phyloP scores from a whole-genome alignment of 2,797 vertebrate species.

The Eremophila alpestris region DNA sequence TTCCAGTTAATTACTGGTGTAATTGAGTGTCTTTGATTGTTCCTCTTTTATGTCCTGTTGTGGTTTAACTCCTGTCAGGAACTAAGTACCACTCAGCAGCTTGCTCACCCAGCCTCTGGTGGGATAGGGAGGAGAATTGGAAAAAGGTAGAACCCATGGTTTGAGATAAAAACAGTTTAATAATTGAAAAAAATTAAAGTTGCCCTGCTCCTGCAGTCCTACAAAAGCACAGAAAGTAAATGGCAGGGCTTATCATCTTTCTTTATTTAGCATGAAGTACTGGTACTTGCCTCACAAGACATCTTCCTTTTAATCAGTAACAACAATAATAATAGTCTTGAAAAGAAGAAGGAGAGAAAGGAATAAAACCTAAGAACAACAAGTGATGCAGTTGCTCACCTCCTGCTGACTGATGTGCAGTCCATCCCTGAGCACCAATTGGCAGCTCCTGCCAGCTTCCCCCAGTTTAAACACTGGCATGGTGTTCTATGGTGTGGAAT shows the following conservation, averaged over 20 bases:
- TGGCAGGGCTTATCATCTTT: background rate
- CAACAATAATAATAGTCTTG: background rate
- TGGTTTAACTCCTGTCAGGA: background rate
- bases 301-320: background rate
- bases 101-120: background rate
- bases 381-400: background rate
- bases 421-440: background rate
- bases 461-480: background rate
- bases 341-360: background rate
- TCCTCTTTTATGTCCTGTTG: background rate
- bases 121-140: background rate
- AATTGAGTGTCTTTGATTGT: background rate
- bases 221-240: background rate
- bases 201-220: background rate
- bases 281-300: background rate
- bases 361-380: background rate
- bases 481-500: background rate
- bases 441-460: background rate
- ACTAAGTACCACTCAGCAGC: background rate
- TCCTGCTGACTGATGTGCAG: background rate
- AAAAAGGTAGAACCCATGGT: background rate
- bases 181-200: background rate
- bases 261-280: background rate
- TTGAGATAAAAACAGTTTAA: background rate
- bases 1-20: background rate